Base-by-base conservation (phyloP, 2,888 invertebrate genomes). In the Troides aeacus region DNA sequence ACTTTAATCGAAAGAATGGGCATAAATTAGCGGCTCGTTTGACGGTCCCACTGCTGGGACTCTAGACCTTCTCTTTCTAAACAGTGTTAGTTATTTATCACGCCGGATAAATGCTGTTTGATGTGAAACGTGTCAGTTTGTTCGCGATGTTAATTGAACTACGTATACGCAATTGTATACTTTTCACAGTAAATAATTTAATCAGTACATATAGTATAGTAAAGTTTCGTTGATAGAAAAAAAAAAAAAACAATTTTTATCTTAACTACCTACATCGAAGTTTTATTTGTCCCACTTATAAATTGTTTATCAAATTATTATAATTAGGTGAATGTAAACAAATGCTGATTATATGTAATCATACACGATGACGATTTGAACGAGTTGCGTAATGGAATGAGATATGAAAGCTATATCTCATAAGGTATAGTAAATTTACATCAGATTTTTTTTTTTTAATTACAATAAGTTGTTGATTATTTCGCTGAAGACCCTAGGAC, bases 231-330 rank as follows among this genome's bases (percentile, higher is more conserved):
- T 69, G 75, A 30, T 4, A 30, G 24, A 24, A 24, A 4, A 30
- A 30, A 30, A 30, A 24, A 24, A 64, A 84, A 84, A 86, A 86
- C 81, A 84, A 79, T 83, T 85, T 84, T 89, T 89, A 87, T 88
- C 88, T 81, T 84, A 81, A 84, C 84, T 91, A 92, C 92, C 92
- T 89, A 91, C 91, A 86, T 82, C 89, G 87, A 86, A 78, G 90
- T 73, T 75, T 75, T 79, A 78, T 82, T 82, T 87, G 87, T 77
- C 80, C 86, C 75, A 87, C 74, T 83, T 87, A 76, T 76, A 72
- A 70, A 73, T 74, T 73, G 75, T 72, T 71, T 72, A 68, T 74
- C 66, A 42, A 65, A 68, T 64, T 68, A 67, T 68, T 68, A 65
- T 67, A 74, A 78, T 74, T 74, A 62, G 77, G 77, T 76, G 12